Percentiles rank a stretch among this genome's conserved stretches.
phyloP scores from a whole-genome alignment of 2,797 vertebrate genomes.

The Enteromius paludinosus region DNA sequence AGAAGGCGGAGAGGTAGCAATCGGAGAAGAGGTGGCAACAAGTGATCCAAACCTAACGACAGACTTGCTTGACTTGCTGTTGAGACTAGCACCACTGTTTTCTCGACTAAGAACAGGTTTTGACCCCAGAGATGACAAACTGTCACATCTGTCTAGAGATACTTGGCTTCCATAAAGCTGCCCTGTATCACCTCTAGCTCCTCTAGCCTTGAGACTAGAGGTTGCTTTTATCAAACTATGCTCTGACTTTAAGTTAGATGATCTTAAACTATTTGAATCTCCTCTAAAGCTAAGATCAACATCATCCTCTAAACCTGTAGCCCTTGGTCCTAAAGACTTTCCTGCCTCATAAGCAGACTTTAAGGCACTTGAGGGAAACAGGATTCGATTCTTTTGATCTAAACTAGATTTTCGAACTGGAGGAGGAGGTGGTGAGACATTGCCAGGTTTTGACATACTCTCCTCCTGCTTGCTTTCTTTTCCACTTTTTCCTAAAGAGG shows the following conservation, averaged over 20 bases:
- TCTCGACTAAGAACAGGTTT: constrained; percentile 77
- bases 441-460: constrained; percentile 80
- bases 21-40: constrained; percentile 78
- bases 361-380: constrained; percentile 83
- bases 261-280: constrained; percentile 78
- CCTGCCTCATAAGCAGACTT: constrained; percentile 81
- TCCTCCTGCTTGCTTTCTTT: constrained; percentile 79
- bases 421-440: constrained; percentile 87
- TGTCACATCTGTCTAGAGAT: constrained; percentile 90
- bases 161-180: constrained; percentile 86
- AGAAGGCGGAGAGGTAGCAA: constrained; percentile 78
- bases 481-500: constrained; percentile 85
- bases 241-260: constrained; percentile 82
- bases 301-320: constrained; percentile 85
- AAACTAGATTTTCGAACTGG: constrained; percentile 98
- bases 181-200: constrained; percentile 79
- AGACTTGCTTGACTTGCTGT: constrained; percentile 81
- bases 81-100: constrained; percentile 80
- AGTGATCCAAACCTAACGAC: constrained; percentile 89
- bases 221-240: constrained; percentile 66
- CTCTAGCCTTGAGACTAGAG: constrained; percentile 86
- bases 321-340: constrained; percentile 70
- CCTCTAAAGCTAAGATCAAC: constrained; percentile 77
- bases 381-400: constrained; percentile 87
- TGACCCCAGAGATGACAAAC: constrained; percentile 79